These are phyloP conservation scores for Xenopus petersii DNA, from an alignment of 2,797 vertebrate genomes.

Conservation along the genomic window DNA sequence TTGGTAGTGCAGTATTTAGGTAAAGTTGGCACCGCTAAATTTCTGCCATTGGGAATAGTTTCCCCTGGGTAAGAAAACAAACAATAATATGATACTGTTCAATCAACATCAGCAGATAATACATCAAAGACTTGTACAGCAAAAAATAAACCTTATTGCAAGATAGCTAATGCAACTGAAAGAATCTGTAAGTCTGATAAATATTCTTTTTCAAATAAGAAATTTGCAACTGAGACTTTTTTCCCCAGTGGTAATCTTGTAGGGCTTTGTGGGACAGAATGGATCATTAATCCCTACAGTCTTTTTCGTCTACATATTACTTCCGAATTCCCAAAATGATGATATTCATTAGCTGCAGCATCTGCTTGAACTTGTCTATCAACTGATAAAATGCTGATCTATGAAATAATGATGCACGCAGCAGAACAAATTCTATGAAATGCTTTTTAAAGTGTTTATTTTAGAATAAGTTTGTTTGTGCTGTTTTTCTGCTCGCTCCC, in stretches of 20 bases:
- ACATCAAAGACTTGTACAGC: too few relatives aligned
- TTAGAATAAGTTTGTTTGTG: slow-evolving; percentile 6
- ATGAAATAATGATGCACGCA: slow-evolving; percentile 39
- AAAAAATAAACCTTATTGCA: too few relatives aligned
- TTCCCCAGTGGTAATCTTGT: slow-evolving; percentile 36
- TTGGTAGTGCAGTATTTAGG: too few relatives aligned
- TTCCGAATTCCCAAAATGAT: slow-evolving; percentile 47
- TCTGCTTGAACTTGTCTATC: slow-evolving; percentile 49
- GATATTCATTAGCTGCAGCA: slow-evolving; percentile 44
- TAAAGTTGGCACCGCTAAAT: too few relatives aligned
- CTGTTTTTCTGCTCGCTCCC: background rate
- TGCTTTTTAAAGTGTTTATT: slow-evolving; percentile 10
- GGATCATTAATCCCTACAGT: slow-evolving; percentile 49
- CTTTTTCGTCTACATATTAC: slow-evolving; percentile 49
- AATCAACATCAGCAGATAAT: too few relatives aligned
- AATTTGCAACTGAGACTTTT: slow-evolving; percentile 25
- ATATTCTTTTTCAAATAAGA: background rate
- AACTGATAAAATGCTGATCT: slow-evolving; percentile 49
- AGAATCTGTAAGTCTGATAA: too few relatives aligned
- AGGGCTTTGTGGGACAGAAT: slow-evolving; percentile 45
- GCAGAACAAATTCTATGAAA: slow-evolving; percentile 22
- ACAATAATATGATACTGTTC: too few relatives aligned
- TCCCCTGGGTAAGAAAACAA: too few relatives aligned
- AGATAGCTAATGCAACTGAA: too few relatives aligned
- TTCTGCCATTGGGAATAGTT: too few relatives aligned